Percentiles rank a stretch among this genome's conserved stretches.
Conservation (phyloP, 1,140 invertebrate species). For the Drosophila miranda region DNA sequence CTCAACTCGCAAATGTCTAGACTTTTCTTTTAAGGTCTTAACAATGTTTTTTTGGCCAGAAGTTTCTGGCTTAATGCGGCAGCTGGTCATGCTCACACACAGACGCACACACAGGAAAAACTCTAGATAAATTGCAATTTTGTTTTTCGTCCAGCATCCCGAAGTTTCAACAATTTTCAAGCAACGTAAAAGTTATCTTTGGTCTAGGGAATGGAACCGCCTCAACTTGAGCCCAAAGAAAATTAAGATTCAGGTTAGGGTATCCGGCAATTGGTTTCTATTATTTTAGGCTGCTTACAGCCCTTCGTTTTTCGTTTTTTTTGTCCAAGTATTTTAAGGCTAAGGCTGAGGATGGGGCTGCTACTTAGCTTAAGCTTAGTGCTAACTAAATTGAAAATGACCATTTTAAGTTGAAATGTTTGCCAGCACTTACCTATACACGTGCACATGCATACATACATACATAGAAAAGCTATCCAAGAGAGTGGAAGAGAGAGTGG, state of each 20-base stretch:
- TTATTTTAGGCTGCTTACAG: conserved; percentile 12
- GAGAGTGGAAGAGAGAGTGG: no score
- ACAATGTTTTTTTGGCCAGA: conserved; percentile 19
- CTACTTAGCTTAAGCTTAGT: conserved; percentile 75
- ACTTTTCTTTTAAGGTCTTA: no score
- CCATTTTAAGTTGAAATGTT: conserved; percentile 78
- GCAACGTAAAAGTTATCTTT: conserved; percentile 41
- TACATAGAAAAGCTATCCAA: background rate
- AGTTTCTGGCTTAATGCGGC: conserved; percentile 42
- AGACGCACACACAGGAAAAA: background rate
- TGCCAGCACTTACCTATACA: conserved; percentile 69
- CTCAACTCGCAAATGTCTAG: no score
- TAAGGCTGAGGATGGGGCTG: background rate
- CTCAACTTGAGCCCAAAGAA: conserved; percentile 20
- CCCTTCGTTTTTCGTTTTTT: background rate
- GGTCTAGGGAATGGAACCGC: conserved; percentile 2
- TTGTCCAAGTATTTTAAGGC: conserved; percentile 1
- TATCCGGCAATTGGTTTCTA: conserved; percentile 20
- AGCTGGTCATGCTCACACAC: conserved; percentile 32
- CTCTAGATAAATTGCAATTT: conserved; percentile 40
- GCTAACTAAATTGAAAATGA: conserved; percentile 78
- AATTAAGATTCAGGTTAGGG: conserved; percentile 25
- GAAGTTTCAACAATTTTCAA: conserved; percentile 41
- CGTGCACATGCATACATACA: conserved; percentile 2
- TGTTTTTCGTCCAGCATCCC: conserved; percentile 1